Base-by-base conservation (phyloP, 2,888 invertebrate genomes). In the Ligdia adustata region DNA sequence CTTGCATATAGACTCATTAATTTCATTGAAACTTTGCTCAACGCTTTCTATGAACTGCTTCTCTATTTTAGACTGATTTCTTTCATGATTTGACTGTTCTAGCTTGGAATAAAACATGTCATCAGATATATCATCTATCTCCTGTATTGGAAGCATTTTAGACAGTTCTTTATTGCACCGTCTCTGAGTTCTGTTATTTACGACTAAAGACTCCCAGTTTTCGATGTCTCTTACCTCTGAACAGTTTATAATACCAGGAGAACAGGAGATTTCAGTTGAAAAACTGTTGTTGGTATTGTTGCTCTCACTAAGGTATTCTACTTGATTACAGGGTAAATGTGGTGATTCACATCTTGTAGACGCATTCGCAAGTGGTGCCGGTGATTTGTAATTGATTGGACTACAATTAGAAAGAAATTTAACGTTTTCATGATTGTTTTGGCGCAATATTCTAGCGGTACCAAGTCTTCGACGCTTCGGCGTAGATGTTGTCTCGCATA, bases 1-100 rank as follows among this genome's bases (percentile, higher is more conserved):
- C 27, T 84, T 77, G 64, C 79, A 83, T 59, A 93, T 91, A 3
- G 92, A 90, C 43, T 88, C 79, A 75, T 92, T 92, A 15, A 92
- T 72, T 27, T 79, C 66, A 60, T 91, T 79, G 74, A 92, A 92
- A 66, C 81, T 90, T 63, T 78, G 76, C 60, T 75, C 80, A 53
- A 81, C 76, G 32, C 63, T 49, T 1, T 67, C 54, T 45, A 52
- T 60, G 12, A 60, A 64, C 24, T 44, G 55, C 34, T 62, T 63
- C 15, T 62, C 57, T 6, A 69, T 44, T 48, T 62, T 55, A 31
- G 55, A 57, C 34, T 59, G 40, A 43, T 39, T 42, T 31, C 20
- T 37, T 2, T 20, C 55, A 53, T 64, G 54, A 61, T 70, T 55
- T 47, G 75, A 68, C 47, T 71, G 69, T 40, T 79, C 81, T 33